Base-by-base conservation (phyloP, 2,113 vertebrate genomes). In the Alouatta palliata region DNA sequence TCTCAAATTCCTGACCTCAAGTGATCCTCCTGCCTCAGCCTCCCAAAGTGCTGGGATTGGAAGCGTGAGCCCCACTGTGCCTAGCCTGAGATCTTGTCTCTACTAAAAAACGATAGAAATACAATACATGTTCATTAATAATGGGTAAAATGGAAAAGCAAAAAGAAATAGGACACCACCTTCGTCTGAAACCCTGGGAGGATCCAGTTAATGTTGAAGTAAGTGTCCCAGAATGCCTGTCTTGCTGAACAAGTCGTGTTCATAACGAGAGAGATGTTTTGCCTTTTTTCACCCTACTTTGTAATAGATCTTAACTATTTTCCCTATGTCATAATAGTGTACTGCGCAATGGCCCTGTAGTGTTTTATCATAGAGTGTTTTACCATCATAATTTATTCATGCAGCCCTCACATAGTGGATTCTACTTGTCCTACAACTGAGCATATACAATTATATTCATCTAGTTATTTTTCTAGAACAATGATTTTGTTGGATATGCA, bases 291-390 rank as follows among this genome's bases (percentile, higher is more conserved):
- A 16, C 8, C 40, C 79, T 8, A 16, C 35, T 49, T 87, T 32
- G 45, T 79, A 56, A 58, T 16, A 47, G 77, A 73, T 56, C 37
- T 12, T 52, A 40, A 35, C 81, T 87, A 0, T 85, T 71, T 77
- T 76, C 11, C 35, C 43, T 6, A 43, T 61, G 35, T 66, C 43
- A 40, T 66, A 43, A 61, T 40, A 37, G n/a, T 56, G 1, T 52
- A 40, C 23, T 61, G 20, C 47, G 71, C 47, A 80, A 19, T 84
- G 47, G n/a, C 56, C 95, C 58, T 47, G 23, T 52, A 73, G n/a
- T 75, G 83, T 85, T 93, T 79, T 85, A 71, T 66, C 21, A n/a
- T 90, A 27, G 47, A 95, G 27, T 77, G 79, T 80, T 88, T 90
- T 91, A 66, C 47, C 93, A 37, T 89, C 66, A 27, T 49, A 83